phyloP scores from a whole-genome alignment of 2,113 vertebrate genomes.

The Alligator mississippiensis region DNA sequence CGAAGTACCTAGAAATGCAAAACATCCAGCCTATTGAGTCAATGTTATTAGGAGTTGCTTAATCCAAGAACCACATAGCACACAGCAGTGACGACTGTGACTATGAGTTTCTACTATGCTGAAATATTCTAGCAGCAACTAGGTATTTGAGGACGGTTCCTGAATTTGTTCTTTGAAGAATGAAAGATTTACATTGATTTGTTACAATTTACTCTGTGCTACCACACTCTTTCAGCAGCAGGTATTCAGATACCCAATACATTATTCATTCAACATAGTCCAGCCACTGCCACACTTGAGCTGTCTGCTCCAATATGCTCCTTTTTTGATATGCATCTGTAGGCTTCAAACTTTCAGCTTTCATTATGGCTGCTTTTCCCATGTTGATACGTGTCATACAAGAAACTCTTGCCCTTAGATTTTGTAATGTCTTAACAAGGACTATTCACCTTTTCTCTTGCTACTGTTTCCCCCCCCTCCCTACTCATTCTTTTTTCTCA shows the following conservation, averaged over 20 bases:
- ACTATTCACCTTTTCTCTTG: background rate
- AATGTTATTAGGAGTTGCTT: background rate
- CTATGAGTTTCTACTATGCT: background rate
- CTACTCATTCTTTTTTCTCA: background rate
- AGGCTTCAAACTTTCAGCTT: background rate
- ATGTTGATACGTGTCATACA: background rate
- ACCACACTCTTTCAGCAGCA: background rate
- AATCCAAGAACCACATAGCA: background rate
- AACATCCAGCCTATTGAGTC: background rate
- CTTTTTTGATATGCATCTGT: slow-evolving; percentile 5
- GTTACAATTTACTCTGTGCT: background rate
- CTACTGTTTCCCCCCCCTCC: background rate
- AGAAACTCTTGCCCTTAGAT: background rate
- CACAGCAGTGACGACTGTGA: background rate
- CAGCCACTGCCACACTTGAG: background rate
- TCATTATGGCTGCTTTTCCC: background rate
- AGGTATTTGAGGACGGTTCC: background rate
- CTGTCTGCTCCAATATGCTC: slow-evolving; percentile 7
- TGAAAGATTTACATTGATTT: background rate
- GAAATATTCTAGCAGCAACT: background rate
- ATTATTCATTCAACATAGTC: slow-evolving; percentile 19
- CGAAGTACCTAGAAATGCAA: background rate
- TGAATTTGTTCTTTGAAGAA: background rate
- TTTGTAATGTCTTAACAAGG: background rate
- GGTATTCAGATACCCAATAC: background rate